Evolutionary conservation across 2,113 vertebrate species (phyloP).

Genomic region (Poeciliopsis retropinna): DNA sequence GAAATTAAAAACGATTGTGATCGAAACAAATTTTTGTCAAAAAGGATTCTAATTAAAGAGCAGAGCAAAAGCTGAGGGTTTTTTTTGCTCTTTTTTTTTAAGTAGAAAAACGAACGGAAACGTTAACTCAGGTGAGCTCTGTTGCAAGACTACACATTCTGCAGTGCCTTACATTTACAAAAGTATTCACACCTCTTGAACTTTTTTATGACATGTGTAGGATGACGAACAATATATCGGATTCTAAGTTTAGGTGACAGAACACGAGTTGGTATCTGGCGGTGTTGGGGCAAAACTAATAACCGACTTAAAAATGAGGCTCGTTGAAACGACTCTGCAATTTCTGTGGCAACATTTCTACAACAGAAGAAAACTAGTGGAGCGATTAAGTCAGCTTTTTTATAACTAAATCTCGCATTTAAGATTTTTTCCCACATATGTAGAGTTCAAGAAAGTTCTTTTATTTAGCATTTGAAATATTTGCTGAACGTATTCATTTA

Average conservation of each 20-base stretch:
- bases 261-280: background rate
- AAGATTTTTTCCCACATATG: background rate
- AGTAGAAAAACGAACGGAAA: background rate
- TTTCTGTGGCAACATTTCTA: background rate
- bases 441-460: background rate
- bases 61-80: background rate
- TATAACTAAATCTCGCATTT: too few species aligned
- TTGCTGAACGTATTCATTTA: too few species aligned
- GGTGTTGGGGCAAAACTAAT: too few species aligned
- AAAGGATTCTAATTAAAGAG: background rate
- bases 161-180: background rate
- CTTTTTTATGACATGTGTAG: background rate
- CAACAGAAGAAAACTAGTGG: background rate
- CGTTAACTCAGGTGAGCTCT: background rate
- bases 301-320: background rate
- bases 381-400: too few species aligned
- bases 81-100: background rate
- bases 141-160: background rate
- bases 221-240: background rate
- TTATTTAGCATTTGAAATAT: too few species aligned
- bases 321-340: too few species aligned
- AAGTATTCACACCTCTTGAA: background rate
- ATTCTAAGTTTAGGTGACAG: background rate
- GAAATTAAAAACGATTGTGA: background rate
- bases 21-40: background rate